Evolutionary conservation across 64 coral and sea anemone species (phyloP).

Genomic region (Montipora cactus): DNA sequence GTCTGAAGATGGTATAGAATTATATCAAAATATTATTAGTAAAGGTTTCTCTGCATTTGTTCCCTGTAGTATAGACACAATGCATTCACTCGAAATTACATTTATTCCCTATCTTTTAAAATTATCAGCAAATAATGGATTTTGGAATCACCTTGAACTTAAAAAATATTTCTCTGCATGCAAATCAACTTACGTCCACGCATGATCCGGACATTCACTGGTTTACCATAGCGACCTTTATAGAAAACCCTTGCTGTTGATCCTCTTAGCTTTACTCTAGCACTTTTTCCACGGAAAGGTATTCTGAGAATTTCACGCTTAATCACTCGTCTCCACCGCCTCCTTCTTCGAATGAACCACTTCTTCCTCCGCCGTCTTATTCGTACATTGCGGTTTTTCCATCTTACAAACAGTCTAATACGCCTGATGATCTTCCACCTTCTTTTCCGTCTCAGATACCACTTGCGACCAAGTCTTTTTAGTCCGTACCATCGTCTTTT

Average conservation of each 20-base stretch:
- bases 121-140: too few relatives aligned
- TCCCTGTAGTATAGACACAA: too few relatives aligned
- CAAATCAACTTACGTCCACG: too few relatives aligned
- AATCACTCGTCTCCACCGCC: not conserved
- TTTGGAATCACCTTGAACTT: too few relatives aligned
- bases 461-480: not conserved
- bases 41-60: too few relatives aligned
- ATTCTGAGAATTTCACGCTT: constrained; percentile 7
- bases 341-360: not conserved
- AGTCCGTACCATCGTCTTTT: not conserved
- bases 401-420: not conserved
- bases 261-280: not conserved
- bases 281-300: not conserved
- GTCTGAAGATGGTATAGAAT: too few relatives aligned
- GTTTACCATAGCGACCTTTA: constrained; percentile 5
- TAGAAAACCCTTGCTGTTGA: not conserved
- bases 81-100: too few relatives aligned
- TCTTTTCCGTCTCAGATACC: not conserved
- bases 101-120: too few relatives aligned
- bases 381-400: not conserved
- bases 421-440: not conserved
- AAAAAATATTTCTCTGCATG: too few relatives aligned
- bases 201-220: too few relatives aligned
- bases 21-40: too few relatives aligned
- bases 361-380: not conserved